Percentiles rank a stretch among this genome's conserved stretches.
Conservation (phyloP, 2,797 vertebrate species). For the Clarias pachynema region DNA sequence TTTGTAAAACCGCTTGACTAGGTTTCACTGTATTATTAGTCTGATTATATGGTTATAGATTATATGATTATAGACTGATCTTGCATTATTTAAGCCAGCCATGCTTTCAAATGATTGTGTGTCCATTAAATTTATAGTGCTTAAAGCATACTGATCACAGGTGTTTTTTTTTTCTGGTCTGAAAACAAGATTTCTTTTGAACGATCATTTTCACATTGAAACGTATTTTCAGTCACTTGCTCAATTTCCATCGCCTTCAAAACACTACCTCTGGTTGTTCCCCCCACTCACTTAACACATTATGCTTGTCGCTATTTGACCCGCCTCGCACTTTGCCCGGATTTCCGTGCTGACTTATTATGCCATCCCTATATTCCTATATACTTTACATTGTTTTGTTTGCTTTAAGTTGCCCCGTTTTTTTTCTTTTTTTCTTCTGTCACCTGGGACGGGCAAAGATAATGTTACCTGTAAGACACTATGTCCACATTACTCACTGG, state of each 20-base stretch:
- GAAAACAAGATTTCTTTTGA: background rate
- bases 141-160: background rate
- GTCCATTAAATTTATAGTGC: background rate
- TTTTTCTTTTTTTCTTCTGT: conserved; percentile 8
- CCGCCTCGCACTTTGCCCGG: background rate
- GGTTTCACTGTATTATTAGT: background rate
- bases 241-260: background rate
- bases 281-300: background rate
- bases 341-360: background rate
- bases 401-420: background rate
- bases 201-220: background rate
- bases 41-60: background rate
- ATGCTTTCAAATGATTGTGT: background rate
- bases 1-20: no score
- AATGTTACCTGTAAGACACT: conserved; percentile 5
- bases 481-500: conserved; percentile 16
- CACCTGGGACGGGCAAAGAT: conserved; percentile 8
- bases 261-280: background rate
- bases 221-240: background rate
- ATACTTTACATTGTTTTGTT: conserved; percentile 17
- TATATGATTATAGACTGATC: background rate
- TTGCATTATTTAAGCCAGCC: background rate
- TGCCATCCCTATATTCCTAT: background rate
- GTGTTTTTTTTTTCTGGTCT: no score
- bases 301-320: no score